Evolutionary conservation across 35 echinoderm and acorn worm species (phyloP).

Genomic region (Patiria miniata): DNA sequence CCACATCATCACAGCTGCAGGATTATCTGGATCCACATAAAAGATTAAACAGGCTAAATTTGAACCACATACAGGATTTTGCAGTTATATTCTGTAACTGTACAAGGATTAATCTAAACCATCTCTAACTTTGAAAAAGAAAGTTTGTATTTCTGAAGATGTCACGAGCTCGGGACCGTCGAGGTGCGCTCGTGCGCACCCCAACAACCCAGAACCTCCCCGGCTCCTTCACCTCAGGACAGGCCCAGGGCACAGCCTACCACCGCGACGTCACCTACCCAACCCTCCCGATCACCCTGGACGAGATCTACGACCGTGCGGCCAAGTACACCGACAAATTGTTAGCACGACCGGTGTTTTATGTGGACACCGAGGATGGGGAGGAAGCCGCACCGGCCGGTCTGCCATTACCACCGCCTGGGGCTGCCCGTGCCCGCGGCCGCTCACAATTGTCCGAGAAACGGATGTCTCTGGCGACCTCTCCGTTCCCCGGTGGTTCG

Average conservation of each 20-base stretch:
- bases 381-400: neutral
- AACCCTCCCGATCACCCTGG: slow-evolving; percentile 62
- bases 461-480: neutral
- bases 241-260: neutral
- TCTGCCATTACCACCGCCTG: neutral
- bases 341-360: slow-evolving; percentile 60
- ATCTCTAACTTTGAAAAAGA: neutral
- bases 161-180: neutral
- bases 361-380: slow-evolving; percentile 50
- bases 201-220: neutral
- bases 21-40: too few relatives aligned
- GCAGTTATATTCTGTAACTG: too few relatives aligned
- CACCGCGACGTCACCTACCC: slow-evolving; percentile 49
- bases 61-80: too few relatives aligned
- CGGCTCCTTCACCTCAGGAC: slow-evolving; percentile 13
- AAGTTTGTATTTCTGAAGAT: neutral
- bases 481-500: neutral
- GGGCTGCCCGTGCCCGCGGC: neutral
- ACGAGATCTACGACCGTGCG: slow-evolving; percentile 89
- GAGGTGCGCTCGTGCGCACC: slow-evolving; percentile 2
- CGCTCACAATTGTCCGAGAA: neutral
- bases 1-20: too few relatives aligned
- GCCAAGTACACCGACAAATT: slow-evolving; percentile 63
- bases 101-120: neutral
- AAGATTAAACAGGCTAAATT: too few relatives aligned